These are phyloP conservation scores for Caenorhabditis sp. DNA, from an alignment of 2,888 invertebrate genomes.

Conservation along the genomic window DNA sequence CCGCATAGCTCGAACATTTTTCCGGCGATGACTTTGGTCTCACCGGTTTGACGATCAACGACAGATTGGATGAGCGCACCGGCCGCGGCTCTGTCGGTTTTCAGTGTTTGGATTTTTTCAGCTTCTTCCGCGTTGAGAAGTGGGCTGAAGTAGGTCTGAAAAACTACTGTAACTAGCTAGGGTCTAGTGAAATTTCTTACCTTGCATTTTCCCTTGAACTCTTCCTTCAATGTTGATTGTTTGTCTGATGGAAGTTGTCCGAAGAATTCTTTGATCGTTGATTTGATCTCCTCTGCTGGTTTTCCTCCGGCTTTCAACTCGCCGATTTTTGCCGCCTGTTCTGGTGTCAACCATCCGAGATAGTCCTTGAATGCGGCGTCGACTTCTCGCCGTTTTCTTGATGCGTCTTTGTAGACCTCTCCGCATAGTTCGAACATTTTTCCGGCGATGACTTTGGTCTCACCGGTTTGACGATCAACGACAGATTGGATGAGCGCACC, in stretches of 20 bases:
- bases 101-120: constrained; percentile 27
- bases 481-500: constrained; percentile 26
- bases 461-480: constrained; percentile 37
- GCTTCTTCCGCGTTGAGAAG: constrained; percentile 33
- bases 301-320: constrained; percentile 43
- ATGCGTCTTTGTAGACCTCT: constrained; percentile 12
- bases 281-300: constrained; percentile 42
- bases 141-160: constrained; percentile 28
- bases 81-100: constrained; percentile 8
- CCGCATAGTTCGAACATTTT: constrained; percentile 39
- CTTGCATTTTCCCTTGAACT: constrained; percentile 52
- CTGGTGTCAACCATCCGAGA: constrained; percentile 28
- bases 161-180: not conserved
- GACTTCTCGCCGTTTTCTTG: constrained; percentile 19
- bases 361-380: constrained; percentile 20
- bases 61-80: constrained; percentile 26
- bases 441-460: constrained; percentile 28
- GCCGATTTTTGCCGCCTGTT: constrained; percentile 31
- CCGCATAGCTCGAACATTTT: constrained; percentile 41
- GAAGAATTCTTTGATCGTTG: constrained; percentile 53
- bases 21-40: constrained; percentile 29
- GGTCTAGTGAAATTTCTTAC: not conserved
- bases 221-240: constrained; percentile 31
- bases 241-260: constrained; percentile 36
- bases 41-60: constrained; percentile 36